Base-by-base conservation (phyloP, 2,113 vertebrate genomes). In the Hemibagrus wyckioides region DNA sequence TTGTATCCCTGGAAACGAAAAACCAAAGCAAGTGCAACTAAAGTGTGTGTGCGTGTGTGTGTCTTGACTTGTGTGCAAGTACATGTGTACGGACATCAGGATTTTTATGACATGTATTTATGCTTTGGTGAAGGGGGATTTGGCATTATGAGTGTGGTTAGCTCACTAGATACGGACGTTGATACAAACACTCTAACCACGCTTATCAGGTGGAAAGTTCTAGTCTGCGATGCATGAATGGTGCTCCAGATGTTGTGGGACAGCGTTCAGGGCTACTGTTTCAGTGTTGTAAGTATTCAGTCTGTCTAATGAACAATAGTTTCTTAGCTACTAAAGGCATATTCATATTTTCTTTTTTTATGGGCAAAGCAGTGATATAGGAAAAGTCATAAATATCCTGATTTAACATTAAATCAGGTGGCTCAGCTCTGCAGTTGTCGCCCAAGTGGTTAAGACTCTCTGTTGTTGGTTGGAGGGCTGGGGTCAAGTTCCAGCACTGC, bases 181-280 rank as follows among this genome's bases (percentile, higher is more conserved):
- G 65, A 84, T 77, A 79, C 82, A 82, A 88, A 87, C 50, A 84
- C 73, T 79, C 61, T 57, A 79, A 86, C 54, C 50, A 11, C 13
- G 41, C 81, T 83, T 83, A 85, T 88, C 87, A 86, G 87, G 81
- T 83, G 81, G 85, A 83, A 86, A 77, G 14, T 86, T 86, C 44
- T 80, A 44, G 44, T 67, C 81, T 83, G 59, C 33, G 19, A 48
- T 82, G 69, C 81, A 56, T 52, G 54, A 86, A 59, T 57, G 6
- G 50, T 50, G 61, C n/a, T 80, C 69, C 84, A 84, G 82, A 85
- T 86, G 82, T 59, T 85, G 82, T 76, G 84, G 50, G 52, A 86
- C 54, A 52, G 39, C 30, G 6, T 67, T 39, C 56, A 69, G 52
- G 6, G 77, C 77, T 86, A 75, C 81, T 80, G 84, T 65, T 67